Evolutionary conservation across 1,140 invertebrate genomes (phyloP), one percentile per base, ranked within the genome.

Genomic region (Drosophila sp.): DNA sequence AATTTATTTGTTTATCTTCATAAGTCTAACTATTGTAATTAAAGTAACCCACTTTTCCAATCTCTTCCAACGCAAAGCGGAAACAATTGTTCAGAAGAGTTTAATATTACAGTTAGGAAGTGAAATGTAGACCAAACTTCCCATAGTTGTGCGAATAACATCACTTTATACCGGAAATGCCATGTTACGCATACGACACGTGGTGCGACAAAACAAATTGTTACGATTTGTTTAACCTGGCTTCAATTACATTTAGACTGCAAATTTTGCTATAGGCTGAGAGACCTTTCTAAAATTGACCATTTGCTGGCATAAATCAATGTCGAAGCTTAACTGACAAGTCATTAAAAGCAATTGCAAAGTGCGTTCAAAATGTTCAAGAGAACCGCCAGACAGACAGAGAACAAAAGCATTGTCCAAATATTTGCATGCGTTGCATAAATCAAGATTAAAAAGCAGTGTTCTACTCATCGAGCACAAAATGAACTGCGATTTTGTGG

Each of bases 341-440:
- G 74, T 75, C 81, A 81, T 67, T 82, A 50, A 78, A 72, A 67
- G 32, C 77, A 71, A 72, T 56, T 51, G 76, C 64, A 80, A 83
- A 84, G 80, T 84, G 80, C 80, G 81, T 84, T 84, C 77, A 71
- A 71, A 80, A 67, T 84, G 80, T 84, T 72, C 54, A 56, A 51
- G 32, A 36, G 43, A 76, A 61, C 53, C 71, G 36, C 25, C 46
- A 6, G 11, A 1, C 7, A 0, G 27, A 32, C 11, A 32, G 8
- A 64, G 61, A 48, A 54, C 59, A 9, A 40, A 70, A 36, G 61
- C 59, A 80, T 89, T 89, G 83, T 89, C 84, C 74, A 84, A 89
- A 89, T 78, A 83, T 89, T 89, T 76, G 72, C 84, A 76, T 70
- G 64, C 43, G 45, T 50, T 16, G 25, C 83, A 89, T 89, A 89